Conservation (phyloP, 2,113 vertebrate species). For the Notiomystis cincta region DNA sequence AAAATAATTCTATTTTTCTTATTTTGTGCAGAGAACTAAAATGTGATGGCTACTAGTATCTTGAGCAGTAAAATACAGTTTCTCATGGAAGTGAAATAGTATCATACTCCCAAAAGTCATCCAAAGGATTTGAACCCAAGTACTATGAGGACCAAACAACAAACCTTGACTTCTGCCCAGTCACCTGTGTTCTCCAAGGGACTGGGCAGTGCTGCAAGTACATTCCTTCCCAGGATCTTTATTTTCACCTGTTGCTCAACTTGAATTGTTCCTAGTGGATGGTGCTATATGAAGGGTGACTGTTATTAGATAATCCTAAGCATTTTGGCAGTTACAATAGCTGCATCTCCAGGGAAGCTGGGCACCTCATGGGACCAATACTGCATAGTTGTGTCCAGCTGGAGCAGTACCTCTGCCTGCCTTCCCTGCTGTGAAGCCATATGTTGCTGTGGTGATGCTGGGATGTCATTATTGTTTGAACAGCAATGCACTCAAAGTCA, state of each 20-base stretch:
- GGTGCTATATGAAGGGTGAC: neutral
- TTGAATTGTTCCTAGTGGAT: neutral
- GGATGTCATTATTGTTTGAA: constrained; percentile 27
- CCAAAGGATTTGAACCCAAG: neutral
- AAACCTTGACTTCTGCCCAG: neutral
- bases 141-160: neutral
- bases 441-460: neutral
- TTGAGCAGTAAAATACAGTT: neutral
- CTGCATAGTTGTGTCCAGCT: neutral
- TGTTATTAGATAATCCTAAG: neutral
- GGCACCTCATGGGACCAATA: neutral
- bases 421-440: neutral
- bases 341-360: neutral
- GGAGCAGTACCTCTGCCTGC: neutral
- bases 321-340: neutral
- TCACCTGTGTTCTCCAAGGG: neutral
- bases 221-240: neutral
- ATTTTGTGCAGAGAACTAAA: neutral
- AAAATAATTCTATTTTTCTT: neutral
- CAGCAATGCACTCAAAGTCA: neutral
- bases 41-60: neutral
- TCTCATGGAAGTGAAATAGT: neutral
- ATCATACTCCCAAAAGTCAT: neutral
- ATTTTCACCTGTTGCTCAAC: neutral
- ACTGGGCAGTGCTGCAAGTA: neutral